Percentiles rank a stretch among this genome's conserved stretches.
phyloP scores from a whole-genome alignment of 2,888 invertebrate genomes.

The Eudemis profundana region DNA sequence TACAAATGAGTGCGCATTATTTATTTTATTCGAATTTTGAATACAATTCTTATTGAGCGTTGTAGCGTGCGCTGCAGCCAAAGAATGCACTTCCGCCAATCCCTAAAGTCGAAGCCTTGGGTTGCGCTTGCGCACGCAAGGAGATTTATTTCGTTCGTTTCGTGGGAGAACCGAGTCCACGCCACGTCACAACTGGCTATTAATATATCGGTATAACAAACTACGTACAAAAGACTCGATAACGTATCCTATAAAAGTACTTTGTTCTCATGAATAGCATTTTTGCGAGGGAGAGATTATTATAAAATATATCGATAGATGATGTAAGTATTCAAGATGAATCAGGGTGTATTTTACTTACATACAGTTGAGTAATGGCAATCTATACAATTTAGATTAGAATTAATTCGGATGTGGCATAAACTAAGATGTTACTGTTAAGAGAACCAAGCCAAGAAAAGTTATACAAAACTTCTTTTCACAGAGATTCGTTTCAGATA shows the following conservation, averaged over 20 bases:
- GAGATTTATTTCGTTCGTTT: constrained; percentile 29
- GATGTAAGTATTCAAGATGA: constrained; percentile 20
- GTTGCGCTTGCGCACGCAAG: constrained; percentile 39
- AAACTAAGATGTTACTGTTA: too few species aligned
- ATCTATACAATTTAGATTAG: too few species aligned
- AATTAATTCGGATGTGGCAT: too few species aligned
- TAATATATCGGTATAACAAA: constrained; percentile 51
- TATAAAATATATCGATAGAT: constrained; percentile 5
- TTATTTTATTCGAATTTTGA: constrained; percentile 27
- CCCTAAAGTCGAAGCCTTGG: constrained; percentile 44
- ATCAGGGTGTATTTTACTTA: neutral
- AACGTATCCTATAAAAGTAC: constrained; percentile 16
- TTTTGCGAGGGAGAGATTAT: constrained; percentile 10
- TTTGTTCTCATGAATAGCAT: constrained; percentile 4
- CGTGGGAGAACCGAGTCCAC: constrained; percentile 53
- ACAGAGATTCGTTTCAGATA: neutral
- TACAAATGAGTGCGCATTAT: constrained; percentile 15
- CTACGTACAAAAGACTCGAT: constrained; percentile 31
- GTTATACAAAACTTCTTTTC: neutral
- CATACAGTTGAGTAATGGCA: too few species aligned
- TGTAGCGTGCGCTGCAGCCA: constrained; percentile 32
- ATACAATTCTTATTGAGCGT: constrained; percentile 35
- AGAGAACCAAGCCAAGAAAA: neutral
- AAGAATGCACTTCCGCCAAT: constrained; percentile 43
- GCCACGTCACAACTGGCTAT: constrained; percentile 53